Evolutionary conservation across 2,113 vertebrate species (phyloP).

Genomic region (Dendrocopos noguchii): DNA sequence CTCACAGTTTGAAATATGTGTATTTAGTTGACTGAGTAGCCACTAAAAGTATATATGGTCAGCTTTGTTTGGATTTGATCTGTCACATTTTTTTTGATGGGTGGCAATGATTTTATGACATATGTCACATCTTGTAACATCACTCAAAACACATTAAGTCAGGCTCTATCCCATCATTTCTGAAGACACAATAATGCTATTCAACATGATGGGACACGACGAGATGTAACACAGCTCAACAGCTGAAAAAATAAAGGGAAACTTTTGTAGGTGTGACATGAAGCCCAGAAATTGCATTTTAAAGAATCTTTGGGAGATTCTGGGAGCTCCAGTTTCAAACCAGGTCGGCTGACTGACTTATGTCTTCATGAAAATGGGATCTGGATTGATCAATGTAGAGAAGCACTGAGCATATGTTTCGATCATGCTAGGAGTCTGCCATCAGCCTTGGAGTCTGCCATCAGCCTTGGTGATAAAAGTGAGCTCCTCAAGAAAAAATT

Average conservation of each 20-base stretch:
- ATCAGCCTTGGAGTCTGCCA: neutral
- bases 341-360: fast-evolving
- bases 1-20: neutral
- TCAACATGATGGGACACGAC: slow-evolving; percentile 18
- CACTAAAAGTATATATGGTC: slow-evolving; percentile 31
- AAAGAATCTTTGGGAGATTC: neutral
- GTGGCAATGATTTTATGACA: slow-evolving; percentile 63
- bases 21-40: slow-evolving; percentile 50
- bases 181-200: slow-evolving; percentile 36
- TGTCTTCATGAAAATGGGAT: neutral
- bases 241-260: neutral
- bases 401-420: neutral
- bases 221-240: neutral
- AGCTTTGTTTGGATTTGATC: slow-evolving; percentile 41
- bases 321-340: neutral
- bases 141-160: slow-evolving; percentile 49
- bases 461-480: neutral
- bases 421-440: neutral
- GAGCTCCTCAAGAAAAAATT: neutral
- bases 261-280: neutral
- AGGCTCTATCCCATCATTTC: slow-evolving; percentile 5
- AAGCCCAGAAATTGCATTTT: neutral
- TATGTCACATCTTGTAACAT: slow-evolving; percentile 39
- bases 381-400: neutral
- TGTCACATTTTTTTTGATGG: slow-evolving; percentile 56